Conservation (phyloP, 2,113 vertebrate genomes). For the Hucho hucho region DNA sequence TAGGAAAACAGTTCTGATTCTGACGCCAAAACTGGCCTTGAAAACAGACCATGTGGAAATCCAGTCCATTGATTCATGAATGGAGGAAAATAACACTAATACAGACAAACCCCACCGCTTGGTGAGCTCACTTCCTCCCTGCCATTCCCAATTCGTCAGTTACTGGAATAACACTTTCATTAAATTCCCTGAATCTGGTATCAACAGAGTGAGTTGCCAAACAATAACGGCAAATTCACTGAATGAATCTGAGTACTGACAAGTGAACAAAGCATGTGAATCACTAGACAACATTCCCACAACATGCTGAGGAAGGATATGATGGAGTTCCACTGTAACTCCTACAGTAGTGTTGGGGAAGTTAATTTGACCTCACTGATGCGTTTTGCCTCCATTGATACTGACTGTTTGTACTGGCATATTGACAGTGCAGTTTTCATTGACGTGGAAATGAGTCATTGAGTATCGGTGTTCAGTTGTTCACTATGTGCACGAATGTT, state of each 20-base stretch:
- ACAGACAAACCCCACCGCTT: background rate
- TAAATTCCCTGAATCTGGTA: slow-evolving; percentile 5
- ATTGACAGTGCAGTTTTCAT: background rate
- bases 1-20: background rate
- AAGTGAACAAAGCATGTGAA: slow-evolving; percentile 22
- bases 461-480: slow-evolving; percentile 4
- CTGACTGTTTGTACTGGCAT: slow-evolving; percentile 1
- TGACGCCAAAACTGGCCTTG: background rate
- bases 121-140: slow-evolving; percentile 6
- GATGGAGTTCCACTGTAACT: background rate
- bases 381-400: background rate
- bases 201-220: background rate
- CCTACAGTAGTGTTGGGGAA: background rate
- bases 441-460: background rate
- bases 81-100: background rate
- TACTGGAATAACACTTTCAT: slow-evolving; percentile 17
- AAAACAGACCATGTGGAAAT: slow-evolving; percentile 5
- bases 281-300: slow-evolving; percentile 20
- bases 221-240: slow-evolving; percentile 22
- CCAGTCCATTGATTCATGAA: background rate
- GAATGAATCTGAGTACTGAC: slow-evolving; percentile 11
- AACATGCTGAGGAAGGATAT: background rate
- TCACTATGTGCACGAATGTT: slow-evolving; percentile 2
- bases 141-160: slow-evolving; percentile 15
- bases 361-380: background rate